Evolutionary conservation across 2,888 invertebrate genomes (phyloP), one percentile per base, ranked within the genome.

Genomic region (Drosophila pseudotakahashii): DNA sequence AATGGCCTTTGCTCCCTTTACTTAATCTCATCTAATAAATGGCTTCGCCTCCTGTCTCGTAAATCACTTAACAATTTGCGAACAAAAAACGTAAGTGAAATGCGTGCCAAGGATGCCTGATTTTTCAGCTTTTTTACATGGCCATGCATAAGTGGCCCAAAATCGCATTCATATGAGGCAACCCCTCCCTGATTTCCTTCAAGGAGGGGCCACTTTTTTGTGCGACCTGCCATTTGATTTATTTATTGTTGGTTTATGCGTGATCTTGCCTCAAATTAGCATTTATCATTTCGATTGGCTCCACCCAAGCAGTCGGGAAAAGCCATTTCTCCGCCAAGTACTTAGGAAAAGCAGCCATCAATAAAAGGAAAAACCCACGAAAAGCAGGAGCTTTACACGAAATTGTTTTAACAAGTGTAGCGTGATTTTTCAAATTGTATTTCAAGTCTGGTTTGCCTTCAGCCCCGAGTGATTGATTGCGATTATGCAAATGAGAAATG

Each of bases 41-140:
- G 88, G 91, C 91, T 89, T 90, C 45, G 87, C 64, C 73, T 87
- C 90, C 86, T 90, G 89, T 90, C 88, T 88, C 91, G 91, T 91
- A 91, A 91, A 91, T 91, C 91, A 91, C 91, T 89, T 89, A 90
- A 90, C 91, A 91, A 91, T 91, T 91, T 91, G 89, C 89, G 53
- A 53, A 37, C 60, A 54, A 73, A 63, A 64, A 82, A 67, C 76
- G 77, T 73, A 74, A 81, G 88, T 87, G 63, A 70, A 76, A 83
- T 79, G 82, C 86, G 78, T 86, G 88, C 83, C 67, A 82, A 78
- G 78, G 87, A 78, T 84, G 62, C 73, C 66, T 60, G 79, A 79
- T 78, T 84, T 88, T 44, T 23, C 54, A 45, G 50, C 60, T 78
- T 82, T 81, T 88, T 85, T 89, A 88, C 89, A 89, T 91, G 89